A percentile compares a stretch with the other conserved stretches of the same genome.
These are phyloP conservation scores for Megaustenia siamemsis DNA, from an alignment of 2,888 invertebrate genomes.

Conservation along the genomic window DNA sequence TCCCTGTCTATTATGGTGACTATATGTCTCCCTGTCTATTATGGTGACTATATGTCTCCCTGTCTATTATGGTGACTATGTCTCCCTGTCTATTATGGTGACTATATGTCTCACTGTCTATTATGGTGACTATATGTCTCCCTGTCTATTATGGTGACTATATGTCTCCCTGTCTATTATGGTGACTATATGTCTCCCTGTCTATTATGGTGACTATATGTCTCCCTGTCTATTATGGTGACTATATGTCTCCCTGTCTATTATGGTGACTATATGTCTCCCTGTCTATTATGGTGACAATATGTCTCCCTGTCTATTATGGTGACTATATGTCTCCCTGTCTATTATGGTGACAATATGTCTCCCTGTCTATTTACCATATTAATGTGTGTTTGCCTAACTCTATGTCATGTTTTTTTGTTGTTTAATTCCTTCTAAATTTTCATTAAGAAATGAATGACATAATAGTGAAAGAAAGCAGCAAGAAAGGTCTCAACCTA, in stretches of 20 bases:
- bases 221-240: constrained; percentile 11
- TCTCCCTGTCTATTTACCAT: neutral
- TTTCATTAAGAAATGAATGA: no score
- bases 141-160: constrained; percentile 23
- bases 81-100: no score
- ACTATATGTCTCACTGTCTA: constrained; percentile 13
- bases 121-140: neutral
- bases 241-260: neutral
- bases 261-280: neutral
- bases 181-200: constrained; percentile 5
- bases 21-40: no score
- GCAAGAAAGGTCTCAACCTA: no score
- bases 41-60: no score
- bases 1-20: no score
- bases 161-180: neutral
- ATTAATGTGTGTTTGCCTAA: no score
- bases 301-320: neutral
- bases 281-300: neutral
- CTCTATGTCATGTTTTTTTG: no score
- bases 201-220: neutral
- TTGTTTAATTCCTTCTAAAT: neutral
- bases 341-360: neutral
- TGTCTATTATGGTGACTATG: no score
- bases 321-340: neutral
- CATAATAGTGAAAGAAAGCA: no score